Evolutionary conservation across 2,888 invertebrate genomes (phyloP).

Genomic region (Mythimna impura): DNA sequence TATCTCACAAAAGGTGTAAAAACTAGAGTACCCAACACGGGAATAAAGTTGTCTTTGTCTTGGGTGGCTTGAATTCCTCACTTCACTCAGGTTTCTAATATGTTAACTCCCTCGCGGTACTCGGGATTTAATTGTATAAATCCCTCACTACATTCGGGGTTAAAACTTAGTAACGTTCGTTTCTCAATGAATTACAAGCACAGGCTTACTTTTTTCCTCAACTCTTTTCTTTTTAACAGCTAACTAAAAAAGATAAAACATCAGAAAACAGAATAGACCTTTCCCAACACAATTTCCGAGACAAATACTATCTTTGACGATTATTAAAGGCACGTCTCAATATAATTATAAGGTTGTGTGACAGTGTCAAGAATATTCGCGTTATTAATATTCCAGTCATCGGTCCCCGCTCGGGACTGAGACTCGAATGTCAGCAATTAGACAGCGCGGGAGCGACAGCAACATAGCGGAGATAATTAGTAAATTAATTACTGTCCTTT

Average conservation of each 20-base stretch:
- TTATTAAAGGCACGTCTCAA: slow-evolving; percentile 20
- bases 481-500: slow-evolving; percentile 14
- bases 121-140: too few relatives aligned
- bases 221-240: too few relatives aligned
- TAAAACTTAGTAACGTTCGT: too few relatives aligned
- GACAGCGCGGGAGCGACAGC: slow-evolving; percentile 66
- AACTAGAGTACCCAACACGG: too few relatives aligned
- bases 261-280: not conserved
- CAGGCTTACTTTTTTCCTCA: too few relatives aligned
- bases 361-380: slow-evolving; percentile 65
- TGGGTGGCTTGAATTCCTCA: too few relatives aligned
- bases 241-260: not conserved
- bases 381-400: slow-evolving; percentile 76
- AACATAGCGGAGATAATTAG: slow-evolving; percentile 51
- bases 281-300: not conserved
- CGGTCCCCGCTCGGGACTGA: slow-evolving; percentile 67
- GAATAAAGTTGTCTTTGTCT: too few relatives aligned
- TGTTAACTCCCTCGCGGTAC: too few relatives aligned
- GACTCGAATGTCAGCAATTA: slow-evolving; percentile 75
- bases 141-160: too few relatives aligned
- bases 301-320: slow-evolving; percentile 3
- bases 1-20: too few relatives aligned
- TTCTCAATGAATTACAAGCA: too few relatives aligned
- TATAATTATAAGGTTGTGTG: slow-evolving; percentile 55
- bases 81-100: too few relatives aligned